A percentile compares a stretch with the other conserved stretches of the same genome.
phyloP scores from a whole-genome alignment of 2,113 vertebrate genomes.

The Ivindomyrus marchei region DNA sequence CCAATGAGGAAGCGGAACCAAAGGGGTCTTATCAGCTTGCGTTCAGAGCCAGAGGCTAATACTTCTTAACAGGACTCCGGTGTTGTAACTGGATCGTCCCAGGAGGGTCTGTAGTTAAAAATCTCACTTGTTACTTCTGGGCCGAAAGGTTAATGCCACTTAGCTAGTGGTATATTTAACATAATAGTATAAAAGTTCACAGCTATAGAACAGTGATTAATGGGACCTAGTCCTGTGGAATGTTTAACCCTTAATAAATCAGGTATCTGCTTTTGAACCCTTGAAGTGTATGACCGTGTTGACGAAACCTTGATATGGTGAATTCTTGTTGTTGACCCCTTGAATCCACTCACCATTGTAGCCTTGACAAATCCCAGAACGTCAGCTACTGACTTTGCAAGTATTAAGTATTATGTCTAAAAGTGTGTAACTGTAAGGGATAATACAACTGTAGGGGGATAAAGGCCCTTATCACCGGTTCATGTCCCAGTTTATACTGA shows the following conservation, averaged over 20 bases:
- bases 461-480: neutral
- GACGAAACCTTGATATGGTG: neutral
- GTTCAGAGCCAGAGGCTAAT: neutral
- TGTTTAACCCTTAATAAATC: neutral
- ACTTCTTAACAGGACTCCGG: neutral
- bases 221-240: neutral
- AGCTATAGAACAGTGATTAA: neutral
- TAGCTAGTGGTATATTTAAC: neutral
- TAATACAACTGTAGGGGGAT: neutral
- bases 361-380: neutral
- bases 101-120: neutral
- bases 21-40: neutral
- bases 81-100: neutral
- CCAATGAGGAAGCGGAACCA: neutral
- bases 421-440: neutral
- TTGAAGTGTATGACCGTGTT: neutral
- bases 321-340: neutral
- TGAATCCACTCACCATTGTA: neutral
- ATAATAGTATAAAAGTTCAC: neutral
- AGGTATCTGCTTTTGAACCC: neutral
- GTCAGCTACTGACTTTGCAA: neutral
- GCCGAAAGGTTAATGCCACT: neutral
- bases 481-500: neutral
- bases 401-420: neutral
- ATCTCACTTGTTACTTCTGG: neutral